Evolutionary conservation across 1,140 invertebrate genomes (phyloP).

Genomic region (Drosophila tani): DNA sequence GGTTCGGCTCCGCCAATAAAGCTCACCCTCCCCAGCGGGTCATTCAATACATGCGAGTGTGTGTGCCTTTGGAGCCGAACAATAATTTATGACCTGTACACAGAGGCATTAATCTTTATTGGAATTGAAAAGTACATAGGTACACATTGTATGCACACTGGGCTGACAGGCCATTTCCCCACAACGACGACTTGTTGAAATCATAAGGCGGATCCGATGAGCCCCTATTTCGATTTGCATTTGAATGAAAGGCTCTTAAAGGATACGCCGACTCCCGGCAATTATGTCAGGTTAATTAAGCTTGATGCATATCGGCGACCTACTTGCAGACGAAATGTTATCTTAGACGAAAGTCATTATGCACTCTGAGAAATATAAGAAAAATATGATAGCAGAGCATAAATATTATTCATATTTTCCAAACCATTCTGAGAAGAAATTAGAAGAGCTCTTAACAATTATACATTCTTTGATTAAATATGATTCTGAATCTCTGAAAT

Average conservation of each 20-base stretch:
- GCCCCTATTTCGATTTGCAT: slow-evolving; percentile 23
- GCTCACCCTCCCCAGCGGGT: slow-evolving; percentile 35
- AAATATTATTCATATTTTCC: background rate
- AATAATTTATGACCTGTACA: slow-evolving; percentile 78
- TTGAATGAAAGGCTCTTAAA: slow-evolving; percentile 16
- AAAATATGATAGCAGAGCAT: background rate
- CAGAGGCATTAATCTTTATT: slow-evolving; percentile 81
- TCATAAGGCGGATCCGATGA: slow-evolving; percentile 9
- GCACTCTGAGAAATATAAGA: background rate
- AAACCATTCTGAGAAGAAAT: background rate
- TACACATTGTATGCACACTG: slow-evolving; percentile 49
- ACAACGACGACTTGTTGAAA: slow-evolving; percentile 18
- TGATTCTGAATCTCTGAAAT: too few relatives aligned
- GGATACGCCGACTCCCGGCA: slow-evolving; percentile 10
- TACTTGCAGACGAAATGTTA: background rate
- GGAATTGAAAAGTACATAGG: slow-evolving; percentile 68
- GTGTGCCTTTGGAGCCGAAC: slow-evolving; percentile 34
- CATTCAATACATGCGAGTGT: slow-evolving; percentile 33
- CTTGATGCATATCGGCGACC: slow-evolving; percentile 8
- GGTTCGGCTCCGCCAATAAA: slow-evolving; percentile 69
- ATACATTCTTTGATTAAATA: too few relatives aligned
- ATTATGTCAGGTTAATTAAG: slow-evolving; percentile 36
- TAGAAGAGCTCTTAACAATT: too few relatives aligned
- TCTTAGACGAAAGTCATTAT: background rate
- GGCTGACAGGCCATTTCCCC: slow-evolving; percentile 57